Evolutionary conservation across 2,113 vertebrate species (phyloP).

Genomic region (Oreocharis arfaki): DNA sequence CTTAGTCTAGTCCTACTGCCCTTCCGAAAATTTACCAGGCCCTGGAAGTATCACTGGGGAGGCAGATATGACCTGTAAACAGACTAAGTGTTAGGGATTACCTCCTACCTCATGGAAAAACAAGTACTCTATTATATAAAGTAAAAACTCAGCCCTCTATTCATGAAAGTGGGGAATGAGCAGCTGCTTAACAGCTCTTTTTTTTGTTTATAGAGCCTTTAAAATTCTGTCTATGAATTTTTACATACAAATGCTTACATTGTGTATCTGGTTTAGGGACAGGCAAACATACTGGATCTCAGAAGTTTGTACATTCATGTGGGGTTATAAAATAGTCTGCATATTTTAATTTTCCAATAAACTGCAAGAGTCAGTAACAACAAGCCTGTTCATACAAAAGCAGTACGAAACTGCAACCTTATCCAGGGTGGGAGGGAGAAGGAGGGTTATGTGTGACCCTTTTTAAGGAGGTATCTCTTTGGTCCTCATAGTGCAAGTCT

Average conservation of each 20-base stretch:
- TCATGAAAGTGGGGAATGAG: conserved; percentile 1
- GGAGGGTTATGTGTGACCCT: background rate
- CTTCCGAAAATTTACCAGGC: background rate
- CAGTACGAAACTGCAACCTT: background rate
- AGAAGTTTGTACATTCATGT: background rate
- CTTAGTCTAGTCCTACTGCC: background rate
- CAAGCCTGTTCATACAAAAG: background rate
- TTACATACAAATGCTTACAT: background rate
- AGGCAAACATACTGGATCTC: background rate
- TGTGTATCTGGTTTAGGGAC: conserved; percentile 3
- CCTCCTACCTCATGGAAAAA: conserved; percentile 12
- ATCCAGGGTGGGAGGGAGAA: background rate
- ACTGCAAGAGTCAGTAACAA: background rate
- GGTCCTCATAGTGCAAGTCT: background rate
- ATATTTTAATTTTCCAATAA: conserved; percentile 25
- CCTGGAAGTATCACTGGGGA: background rate
- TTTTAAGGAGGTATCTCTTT: background rate
- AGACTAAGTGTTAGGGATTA: background rate
- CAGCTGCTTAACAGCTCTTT: conserved; percentile 2
- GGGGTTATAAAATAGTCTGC: conserved; percentile 21
- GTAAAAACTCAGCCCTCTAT: background rate
- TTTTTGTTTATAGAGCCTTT: background rate
- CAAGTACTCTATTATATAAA: conserved; percentile 7
- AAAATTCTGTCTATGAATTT: conserved; percentile 16
- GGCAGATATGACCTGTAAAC: background rate